Conservation (phyloP, 2,888 invertebrate genomes). For the Alviniconcha strummeri region DNA sequence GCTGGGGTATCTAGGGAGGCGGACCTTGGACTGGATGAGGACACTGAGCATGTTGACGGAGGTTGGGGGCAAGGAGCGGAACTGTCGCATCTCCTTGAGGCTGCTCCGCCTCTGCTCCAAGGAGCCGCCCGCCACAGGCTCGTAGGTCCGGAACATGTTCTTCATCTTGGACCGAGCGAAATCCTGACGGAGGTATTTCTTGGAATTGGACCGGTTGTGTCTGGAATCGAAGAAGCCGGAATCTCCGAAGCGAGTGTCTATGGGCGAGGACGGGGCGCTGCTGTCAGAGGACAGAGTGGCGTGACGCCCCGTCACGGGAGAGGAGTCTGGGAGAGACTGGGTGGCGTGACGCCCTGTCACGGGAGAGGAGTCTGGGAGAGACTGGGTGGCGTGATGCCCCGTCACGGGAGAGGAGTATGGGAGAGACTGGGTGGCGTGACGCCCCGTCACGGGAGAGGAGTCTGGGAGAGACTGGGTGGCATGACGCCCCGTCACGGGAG, state of each 20-base stretch:
- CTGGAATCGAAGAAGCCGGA: conserved; percentile 55
- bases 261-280: conserved; percentile 57
- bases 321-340: not conserved
- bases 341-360: too few relatives aligned
- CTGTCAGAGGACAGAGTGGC: conserved; percentile 52
- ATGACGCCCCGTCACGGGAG: conserved; percentile 28
- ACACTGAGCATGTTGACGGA: conserved; percentile 76
- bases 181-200: conserved; percentile 75
- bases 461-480: conserved; percentile 70
- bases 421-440: conserved; percentile 34
- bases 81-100: conserved; percentile 76
- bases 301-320: conserved; percentile 28
- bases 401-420: not conserved
- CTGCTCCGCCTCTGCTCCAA: conserved; percentile 73
- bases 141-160: conserved; percentile 75
- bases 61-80: conserved; percentile 76
- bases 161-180: conserved; percentile 76
- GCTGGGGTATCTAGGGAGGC: conserved; percentile 75
- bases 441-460: conserved; percentile 45
- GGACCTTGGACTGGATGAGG: conserved; percentile 75
- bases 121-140: conserved; percentile 54
- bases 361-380: too few relatives aligned
- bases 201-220: conserved; percentile 73
- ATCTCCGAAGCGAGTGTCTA: conserved; percentile 49
- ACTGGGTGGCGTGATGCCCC: conserved; percentile 37